Conservation (phyloP, 2,113 vertebrate genomes). For the Ceyx margarethae region DNA sequence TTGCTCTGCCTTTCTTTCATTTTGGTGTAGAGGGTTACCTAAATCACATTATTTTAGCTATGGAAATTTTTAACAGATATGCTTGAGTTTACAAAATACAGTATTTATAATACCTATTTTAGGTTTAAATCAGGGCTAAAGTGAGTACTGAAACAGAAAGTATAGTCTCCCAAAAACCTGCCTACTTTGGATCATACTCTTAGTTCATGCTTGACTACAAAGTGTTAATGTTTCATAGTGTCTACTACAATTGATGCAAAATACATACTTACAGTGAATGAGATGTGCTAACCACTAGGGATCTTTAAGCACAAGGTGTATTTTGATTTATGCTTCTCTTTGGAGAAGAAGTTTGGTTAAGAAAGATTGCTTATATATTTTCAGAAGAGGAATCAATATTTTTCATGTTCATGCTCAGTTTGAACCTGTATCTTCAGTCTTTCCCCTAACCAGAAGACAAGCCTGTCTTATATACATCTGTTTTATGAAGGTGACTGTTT, state of each 20-base stretch:
- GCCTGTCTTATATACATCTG: neutral
- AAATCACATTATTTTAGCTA: neutral
- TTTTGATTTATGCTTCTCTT: neutral
- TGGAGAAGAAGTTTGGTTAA: neutral
- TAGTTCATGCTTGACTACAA: neutral
- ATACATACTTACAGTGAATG: neutral
- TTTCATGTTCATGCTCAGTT: neutral
- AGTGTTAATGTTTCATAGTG: neutral
- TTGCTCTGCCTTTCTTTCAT: constrained; percentile 9
- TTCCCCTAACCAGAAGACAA: neutral
- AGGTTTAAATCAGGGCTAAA: neutral
- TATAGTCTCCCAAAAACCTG: neutral
- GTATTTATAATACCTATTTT: neutral
- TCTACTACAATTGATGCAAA: neutral
- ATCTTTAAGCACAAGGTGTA: neutral
- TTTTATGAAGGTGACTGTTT: neutral
- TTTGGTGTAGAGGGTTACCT: neutral
- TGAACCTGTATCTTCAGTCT: neutral
- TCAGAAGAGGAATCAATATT: neutral
- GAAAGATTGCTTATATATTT: neutral
- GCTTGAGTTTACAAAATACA: neutral
- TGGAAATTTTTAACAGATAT: neutral
- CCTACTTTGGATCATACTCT: neutral
- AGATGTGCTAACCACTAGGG: neutral
- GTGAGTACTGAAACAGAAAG: neutral